Base-by-base conservation (phyloP, 2,797 vertebrate species). In the Etheostoma nigrum region DNA sequence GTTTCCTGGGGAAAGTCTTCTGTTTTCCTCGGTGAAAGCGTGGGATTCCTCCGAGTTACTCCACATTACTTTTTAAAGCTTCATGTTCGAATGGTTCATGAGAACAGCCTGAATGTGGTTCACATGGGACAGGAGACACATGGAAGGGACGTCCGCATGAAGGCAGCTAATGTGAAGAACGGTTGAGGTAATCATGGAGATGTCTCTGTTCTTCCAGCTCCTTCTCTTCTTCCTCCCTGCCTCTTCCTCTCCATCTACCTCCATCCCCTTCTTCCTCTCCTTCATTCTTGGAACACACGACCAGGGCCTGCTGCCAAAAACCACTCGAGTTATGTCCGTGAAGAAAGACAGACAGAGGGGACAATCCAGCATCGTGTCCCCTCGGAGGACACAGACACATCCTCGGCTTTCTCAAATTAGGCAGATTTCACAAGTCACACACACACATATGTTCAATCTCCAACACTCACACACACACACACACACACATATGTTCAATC, bases 271-370 rank as follows among this genome's bases (percentile, higher is more conserved):
- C 27, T 27, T 27, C 27, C 27, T 27, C 27, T 21, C 69, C 64
- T 75, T 71, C 72, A 15, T 33, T 75, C 78, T 47, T 79, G 66
- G 69, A 90, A 75, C 42, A 23, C 55, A 19, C 16, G 33, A 0
- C 19, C 62, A 1, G 40, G 47, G 60, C 55, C 0, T 0, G 9
- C 19, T 81, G 81, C 81, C 76, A 78, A 71, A 79, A 79, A 72
- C 12, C 76, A 49, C 74, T 81, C 81, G 78, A 90, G 88, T 85
- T 72, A 76, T 72, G 69, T 84, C 61, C 51, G 75, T 51, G 33
- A 33, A 27, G 58, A 19, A 30, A 47, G 48, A 66, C 11, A 64
- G 25, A 16, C 7, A 40, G 44, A 45, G 49, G 44, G n/a, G 47
- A 48, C 62, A 64, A 71, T 59, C 40, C 15, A 33, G 49, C 54